Base-by-base conservation (phyloP, 2,113 vertebrate species). In the Cephalopterus ornatus region DNA sequence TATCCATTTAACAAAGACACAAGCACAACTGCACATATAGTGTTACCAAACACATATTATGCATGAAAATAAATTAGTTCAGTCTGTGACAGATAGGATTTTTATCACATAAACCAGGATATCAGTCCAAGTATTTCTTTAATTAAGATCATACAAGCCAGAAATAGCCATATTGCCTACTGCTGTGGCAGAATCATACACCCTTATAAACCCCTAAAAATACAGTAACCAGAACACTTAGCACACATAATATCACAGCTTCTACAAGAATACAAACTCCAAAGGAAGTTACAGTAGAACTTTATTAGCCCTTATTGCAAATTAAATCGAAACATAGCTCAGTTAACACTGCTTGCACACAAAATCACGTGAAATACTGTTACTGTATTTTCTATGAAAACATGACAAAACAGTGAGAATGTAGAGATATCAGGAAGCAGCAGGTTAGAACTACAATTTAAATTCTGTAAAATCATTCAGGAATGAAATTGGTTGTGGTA, bases 251-350 rank as follows among this genome's bases (percentile, higher is more conserved):
- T n/a, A 67, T 66, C 39, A 85, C 17, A 81, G 81, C 65, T 63
- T 71, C 67, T 83, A 62, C 59, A 96, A 94, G 65, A 95, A 94
- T 75, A 72, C 61, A 89, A 91, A 96, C 79, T 93, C 87, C 88
- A 93, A 81, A 88, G 42, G 66, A 93, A 79, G 70, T 89, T 87
- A 79, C 2, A 87, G 53, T 12, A 89, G 23, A 96, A 92, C 77
- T 97, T 94, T 96, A 97, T 93, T 95, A 88, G 86, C 61, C n/a
- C 85, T 96, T 71, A 58, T 61, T 72, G 76, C 52, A 91, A 96
- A 81, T 84, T n/a, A 75, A 78, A 78, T 68, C 0, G 5, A 93
- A 93, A 73, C 4, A 50, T 32, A 84, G n/a, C 41, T 85, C 61
- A 74, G 59, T 94, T 94, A 90, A 85, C 50, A 85, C 82, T 81